These are phyloP conservation scores for Dermochelys coriacea DNA, from an alignment of 2,797 vertebrate species.

Conservation along the genomic window DNA sequence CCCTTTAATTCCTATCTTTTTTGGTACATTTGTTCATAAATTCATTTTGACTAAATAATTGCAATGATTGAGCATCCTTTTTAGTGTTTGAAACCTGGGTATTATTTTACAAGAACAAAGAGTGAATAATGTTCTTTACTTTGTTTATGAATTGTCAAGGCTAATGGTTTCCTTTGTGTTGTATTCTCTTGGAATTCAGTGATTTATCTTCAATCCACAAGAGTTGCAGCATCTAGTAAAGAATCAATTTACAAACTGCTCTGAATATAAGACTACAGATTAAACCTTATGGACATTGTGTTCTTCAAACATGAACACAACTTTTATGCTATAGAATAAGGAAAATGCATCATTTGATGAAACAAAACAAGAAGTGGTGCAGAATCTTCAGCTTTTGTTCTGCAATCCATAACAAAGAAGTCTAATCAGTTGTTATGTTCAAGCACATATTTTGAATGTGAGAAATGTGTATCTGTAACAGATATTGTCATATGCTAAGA, in stretches of 20 bases:
- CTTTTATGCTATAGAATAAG: slow-evolving; percentile 53
- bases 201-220: slow-evolving; percentile 73
- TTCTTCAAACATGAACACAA: slow-evolving; percentile 56
- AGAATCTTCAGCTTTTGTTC: slow-evolving; percentile 58
- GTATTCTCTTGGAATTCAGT: slow-evolving; percentile 70
- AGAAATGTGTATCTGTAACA: slow-evolving; percentile 27
- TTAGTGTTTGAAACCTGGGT: slow-evolving; percentile 57
- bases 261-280: slow-evolving; percentile 61
- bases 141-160: slow-evolving; percentile 72
- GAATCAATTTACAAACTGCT: slow-evolving; percentile 71
- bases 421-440: slow-evolving; percentile 63
- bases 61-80: slow-evolving; percentile 47
- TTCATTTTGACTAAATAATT: slow-evolving; percentile 68
- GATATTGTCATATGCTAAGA: slow-evolving; percentile 30
- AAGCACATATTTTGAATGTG: slow-evolving; percentile 62
- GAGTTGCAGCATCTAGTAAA: slow-evolving; percentile 63
- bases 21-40: slow-evolving; percentile 37
- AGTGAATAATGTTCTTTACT: slow-evolving; percentile 66
- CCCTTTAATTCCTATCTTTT: slow-evolving; percentile 10
- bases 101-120: slow-evolving; percentile 61
- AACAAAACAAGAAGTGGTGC: slow-evolving; percentile 55
- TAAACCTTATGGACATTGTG: slow-evolving; percentile 59
- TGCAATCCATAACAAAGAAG: slow-evolving; percentile 37
- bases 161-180: slow-evolving; percentile 73
- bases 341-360: slow-evolving; percentile 41